phyloP scores from a whole-genome alignment of 2,113 vertebrate genomes.

The Limanda limanda region DNA sequence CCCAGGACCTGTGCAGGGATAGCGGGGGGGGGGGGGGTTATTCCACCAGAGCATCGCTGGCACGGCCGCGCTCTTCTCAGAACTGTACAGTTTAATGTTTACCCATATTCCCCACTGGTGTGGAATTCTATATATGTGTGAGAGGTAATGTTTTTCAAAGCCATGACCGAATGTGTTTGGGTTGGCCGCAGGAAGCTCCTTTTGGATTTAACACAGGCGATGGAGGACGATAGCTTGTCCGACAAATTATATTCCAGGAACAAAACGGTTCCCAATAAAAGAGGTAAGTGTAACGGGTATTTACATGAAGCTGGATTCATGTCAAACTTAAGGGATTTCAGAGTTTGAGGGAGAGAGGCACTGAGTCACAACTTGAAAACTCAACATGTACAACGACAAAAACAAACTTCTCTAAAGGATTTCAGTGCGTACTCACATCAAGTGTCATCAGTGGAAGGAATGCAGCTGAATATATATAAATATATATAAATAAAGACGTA shows the following conservation, averaged over 20 bases:
- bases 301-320: conserved; percentile 62
- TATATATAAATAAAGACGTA: background rate
- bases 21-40: conserved; percentile 36
- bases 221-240: conserved; percentile 85
- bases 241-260: conserved; percentile 64
- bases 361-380: conserved; percentile 13
- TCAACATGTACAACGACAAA: background rate
- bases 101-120: conserved; percentile 93
- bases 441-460: background rate
- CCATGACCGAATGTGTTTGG: conserved; percentile 98
- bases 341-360: conserved; percentile 2
- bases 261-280: conserved; percentile 59
- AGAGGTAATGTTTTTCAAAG: conserved; percentile 95
- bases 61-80: conserved; percentile 79
- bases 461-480: conserved; percentile 8
- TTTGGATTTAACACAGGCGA: conserved; percentile 90
- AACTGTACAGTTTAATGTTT: conserved; percentile 95
- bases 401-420: background rate
- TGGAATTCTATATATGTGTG: conserved; percentile 91
- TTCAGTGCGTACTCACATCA: conserved; percentile 4
- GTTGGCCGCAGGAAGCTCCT: conserved; percentile 88
- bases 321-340: conserved; percentile 52
- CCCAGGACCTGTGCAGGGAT: conserved; percentile 22
- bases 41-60: conserved; percentile 63
- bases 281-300: conserved; percentile 65